Evolutionary conservation across 2,888 invertebrate species (phyloP), one percentile per base, ranked within the genome.

Genomic region (Creontiades dilutus): DNA sequence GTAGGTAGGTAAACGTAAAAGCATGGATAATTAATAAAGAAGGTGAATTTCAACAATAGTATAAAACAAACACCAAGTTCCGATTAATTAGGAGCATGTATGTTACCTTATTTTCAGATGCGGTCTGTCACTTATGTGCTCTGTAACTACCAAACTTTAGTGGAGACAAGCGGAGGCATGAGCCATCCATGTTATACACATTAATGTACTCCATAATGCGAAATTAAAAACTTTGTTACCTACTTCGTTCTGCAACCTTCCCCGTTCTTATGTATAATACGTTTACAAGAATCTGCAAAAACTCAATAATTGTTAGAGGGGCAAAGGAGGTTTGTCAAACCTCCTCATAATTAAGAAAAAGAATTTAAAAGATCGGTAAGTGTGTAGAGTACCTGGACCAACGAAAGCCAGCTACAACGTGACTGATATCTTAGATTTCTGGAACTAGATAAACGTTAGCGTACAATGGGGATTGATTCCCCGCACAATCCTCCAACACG

Each of bases 71-170:
- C 52, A 68, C 68, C 68, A 23, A 19, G 68, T 68, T 23, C 68
- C 68, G 16, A 68, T 19, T 11, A 68, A 68, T 68, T 27, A 7
- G 23, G 19, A 61, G 12, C 68, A 68, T 1, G 0, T 16, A 5
- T n/a, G 68, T 68, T 68, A 68, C 68, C 68, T 68, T 68, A 23
- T 2, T 4, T 27, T 68, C 68, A 23, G 68, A 68, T 68, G 68
- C 57, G 57, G 57, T 11, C 57, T n/a, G 57, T n/a, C 52, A 52
- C 16, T 11, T 52, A 19, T n/a, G 68, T 68, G 68, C 23, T 3
- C 68, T 68, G 68, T 23, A 68, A 68, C 68, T 68, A 68, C 27
- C 27, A 68, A 11, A 12, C 68, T 68, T 68, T 68, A 68, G 68
- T 68, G 68, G 68, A 68, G 68, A 68, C 68, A 68, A 68, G 27